phyloP scores from a whole-genome alignment of 2,113 vertebrate genomes.

The Hylia prasina region DNA sequence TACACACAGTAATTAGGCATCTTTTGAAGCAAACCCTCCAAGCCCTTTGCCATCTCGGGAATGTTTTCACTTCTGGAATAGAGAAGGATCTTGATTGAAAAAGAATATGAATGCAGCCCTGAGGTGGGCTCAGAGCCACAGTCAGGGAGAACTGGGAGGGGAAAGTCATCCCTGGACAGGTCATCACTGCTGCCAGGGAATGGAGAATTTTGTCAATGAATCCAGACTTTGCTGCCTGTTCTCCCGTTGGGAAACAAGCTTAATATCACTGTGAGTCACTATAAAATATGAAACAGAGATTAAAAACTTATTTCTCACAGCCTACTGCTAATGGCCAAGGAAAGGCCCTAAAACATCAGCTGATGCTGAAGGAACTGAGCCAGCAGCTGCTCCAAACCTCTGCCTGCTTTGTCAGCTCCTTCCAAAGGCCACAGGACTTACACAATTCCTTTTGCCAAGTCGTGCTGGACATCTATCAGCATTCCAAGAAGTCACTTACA shows the following conservation, averaged over 20 bases:
- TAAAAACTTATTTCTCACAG: neutral
- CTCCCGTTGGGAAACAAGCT: neutral
- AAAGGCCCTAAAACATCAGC: neutral
- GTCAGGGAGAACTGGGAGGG: neutral
- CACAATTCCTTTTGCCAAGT: neutral
- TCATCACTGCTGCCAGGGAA: neutral
- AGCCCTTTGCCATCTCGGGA: neutral
- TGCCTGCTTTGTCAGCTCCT: neutral
- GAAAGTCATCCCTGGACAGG: neutral
- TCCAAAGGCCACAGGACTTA: neutral
- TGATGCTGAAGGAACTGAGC: neutral
- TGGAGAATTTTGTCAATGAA: neutral
- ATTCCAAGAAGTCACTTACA: neutral
- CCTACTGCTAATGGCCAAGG: neutral
- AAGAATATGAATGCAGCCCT: neutral
- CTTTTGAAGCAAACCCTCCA: neutral
- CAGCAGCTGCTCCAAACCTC: neutral
- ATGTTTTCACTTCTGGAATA: neutral
- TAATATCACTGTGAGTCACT: neutral
- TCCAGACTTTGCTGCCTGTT: neutral
- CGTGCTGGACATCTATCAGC: neutral
- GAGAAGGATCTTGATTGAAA: neutral
- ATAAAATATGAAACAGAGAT: neutral
- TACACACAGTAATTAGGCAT: neutral
- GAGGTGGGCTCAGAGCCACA: neutral